phyloP scores from a whole-genome alignment of 2,797 vertebrate species.

The Ctenochaetus hawaiiensis region DNA sequence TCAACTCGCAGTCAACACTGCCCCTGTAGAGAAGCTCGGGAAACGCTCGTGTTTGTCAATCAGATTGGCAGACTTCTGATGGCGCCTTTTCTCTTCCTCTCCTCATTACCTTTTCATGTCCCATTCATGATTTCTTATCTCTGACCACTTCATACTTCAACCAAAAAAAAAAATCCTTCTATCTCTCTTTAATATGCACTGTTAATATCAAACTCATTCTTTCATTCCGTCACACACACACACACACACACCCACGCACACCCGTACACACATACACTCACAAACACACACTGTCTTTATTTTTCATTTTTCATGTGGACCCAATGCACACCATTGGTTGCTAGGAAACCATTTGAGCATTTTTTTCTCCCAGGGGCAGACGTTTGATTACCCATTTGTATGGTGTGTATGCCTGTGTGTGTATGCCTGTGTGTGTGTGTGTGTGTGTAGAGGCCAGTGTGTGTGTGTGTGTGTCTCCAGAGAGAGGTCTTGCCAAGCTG shows the following conservation, averaged over 20 bases:
- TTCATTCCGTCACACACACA: constrained; percentile 60
- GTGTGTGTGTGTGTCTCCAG: constrained; percentile 67
- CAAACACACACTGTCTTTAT: constrained; percentile 60
- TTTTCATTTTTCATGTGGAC: constrained; percentile 76
- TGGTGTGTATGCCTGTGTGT: constrained; percentile 54
- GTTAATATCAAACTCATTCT: constrained; percentile 72
- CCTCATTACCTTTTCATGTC: constrained; percentile 77
- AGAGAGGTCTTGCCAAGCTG: constrained; percentile 79
- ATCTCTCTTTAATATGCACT: constrained; percentile 69
- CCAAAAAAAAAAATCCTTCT: constrained; percentile 67
- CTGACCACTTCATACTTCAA: constrained; percentile 60
- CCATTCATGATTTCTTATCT: constrained; percentile 72
- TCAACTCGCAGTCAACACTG: constrained; percentile 77
- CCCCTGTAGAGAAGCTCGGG: constrained; percentile 70
- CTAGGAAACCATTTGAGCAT: constrained; percentile 87
- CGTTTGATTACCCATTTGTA: constrained; percentile 92
- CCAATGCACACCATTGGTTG: constrained; percentile 81
- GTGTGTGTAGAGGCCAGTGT: constrained; percentile 45
- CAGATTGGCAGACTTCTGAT: constrained; percentile 67
- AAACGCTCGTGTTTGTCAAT: constrained; percentile 67
- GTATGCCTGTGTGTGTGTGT: constrained; percentile 32
- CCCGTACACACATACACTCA: background rate
- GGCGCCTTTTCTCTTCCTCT: constrained; percentile 57
- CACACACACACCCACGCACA: constrained; percentile 19
- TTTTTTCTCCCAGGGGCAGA: constrained; percentile 79